Evolutionary conservation across 2,888 invertebrate species (phyloP), one percentile per base, ranked within the genome.

Genomic region (Drosophila yooni): DNA sequence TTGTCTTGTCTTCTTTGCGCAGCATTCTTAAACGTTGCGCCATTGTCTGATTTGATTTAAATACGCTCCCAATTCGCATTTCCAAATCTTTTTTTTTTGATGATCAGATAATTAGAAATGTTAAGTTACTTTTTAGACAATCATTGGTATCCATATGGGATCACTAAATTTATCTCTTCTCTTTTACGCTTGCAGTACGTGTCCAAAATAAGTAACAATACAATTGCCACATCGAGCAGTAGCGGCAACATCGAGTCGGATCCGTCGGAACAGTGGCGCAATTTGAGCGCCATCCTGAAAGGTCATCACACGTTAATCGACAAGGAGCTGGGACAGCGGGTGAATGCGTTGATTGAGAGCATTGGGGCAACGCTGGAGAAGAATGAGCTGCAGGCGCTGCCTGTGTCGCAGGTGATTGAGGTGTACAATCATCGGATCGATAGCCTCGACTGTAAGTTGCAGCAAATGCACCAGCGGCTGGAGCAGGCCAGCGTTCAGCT

Each of bases 391-490:
- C 88, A 92, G n/a, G 88, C 92, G 66, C 79, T 92, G 13, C 90
- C 92, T 2, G 91, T 92, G 7, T 92, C 93, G 0, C 93, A 93
- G 78, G 86, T 93, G 36, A 91, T 93, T 61, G 93, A 93, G 68
- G 58, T 93, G 36, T 93, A 92, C 40, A 92, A 91, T 59, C 92
- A 92, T 76, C 93, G 93, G 82, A 91, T 92, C 40, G 89, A 92
- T 43, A 91, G 92, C 65, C 88, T 91, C 18, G 90, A 83, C 40
- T 83, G 85, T 25, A 73, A 83, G 10, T 82, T 92, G 43, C 78
- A 73, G 15, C 84, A 83, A 50, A 86, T 92, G 84, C 83, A 90
- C 15, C 91, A 91, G 64, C 85, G 91, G 0, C 78, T 93, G 29
- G 91, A 92, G 25, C 89, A 92, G 70, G 92, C 93, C 13, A 92